phyloP scores from a whole-genome alignment of 2,797 vertebrate genomes.

The Columba guinea region DNA sequence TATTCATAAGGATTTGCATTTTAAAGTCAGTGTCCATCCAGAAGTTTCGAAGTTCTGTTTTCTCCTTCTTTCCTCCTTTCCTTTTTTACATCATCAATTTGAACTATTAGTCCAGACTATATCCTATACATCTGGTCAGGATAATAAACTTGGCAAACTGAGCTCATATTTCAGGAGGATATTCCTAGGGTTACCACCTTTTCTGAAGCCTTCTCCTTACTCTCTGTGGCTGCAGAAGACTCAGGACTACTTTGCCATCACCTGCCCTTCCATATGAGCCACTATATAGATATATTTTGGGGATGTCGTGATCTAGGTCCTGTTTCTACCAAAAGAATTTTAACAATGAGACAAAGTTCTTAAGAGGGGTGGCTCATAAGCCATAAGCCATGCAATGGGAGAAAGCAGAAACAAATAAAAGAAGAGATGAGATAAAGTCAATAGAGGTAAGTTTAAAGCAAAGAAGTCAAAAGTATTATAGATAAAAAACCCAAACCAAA shows the following conservation, averaged over 20 bases:
- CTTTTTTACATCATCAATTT: accelerated
- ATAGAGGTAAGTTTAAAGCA: not conserved
- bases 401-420: not conserved
- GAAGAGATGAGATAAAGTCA: not conserved
- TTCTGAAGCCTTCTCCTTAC: not conserved
- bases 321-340: not conserved
- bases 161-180: not conserved
- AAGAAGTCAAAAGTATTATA: not conserved
- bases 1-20: not conserved
- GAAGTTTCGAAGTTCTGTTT: not conserved
- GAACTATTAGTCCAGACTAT: not conserved
- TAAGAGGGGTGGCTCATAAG: not conserved
- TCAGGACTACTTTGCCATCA: not conserved
- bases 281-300: not conserved
- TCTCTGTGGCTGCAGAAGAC: not conserved
- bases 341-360: not conserved
- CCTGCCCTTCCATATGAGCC: not conserved
- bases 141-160: not conserved
- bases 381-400: not conserved
- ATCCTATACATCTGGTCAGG: not conserved
- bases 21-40: not conserved
- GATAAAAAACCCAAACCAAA: not conserved
- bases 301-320: not conserved
- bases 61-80: not conserved
- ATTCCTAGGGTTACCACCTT: not conserved